Evolutionary conservation across 2,797 vertebrate species (phyloP), one percentile per base, ranked within the genome.

Genomic region (Micrastur ruficollis): DNA sequence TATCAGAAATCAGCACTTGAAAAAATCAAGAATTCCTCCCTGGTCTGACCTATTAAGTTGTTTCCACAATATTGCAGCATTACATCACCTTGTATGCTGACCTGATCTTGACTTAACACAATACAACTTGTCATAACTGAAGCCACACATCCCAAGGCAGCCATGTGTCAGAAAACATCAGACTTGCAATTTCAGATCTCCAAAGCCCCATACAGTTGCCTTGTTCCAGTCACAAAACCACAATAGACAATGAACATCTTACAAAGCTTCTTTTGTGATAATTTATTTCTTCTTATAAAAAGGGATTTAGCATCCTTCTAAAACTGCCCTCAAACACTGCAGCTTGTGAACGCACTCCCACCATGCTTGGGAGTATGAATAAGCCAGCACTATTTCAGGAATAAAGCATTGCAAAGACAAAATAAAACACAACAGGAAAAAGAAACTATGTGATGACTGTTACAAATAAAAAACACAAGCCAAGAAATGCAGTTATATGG

Each of bases 51-150:
- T 38, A 36, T 68, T 36, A 68, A 83, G 42, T 56, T 80, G 12
- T 62, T 94, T 78, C 52, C 67, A 59, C 71, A 56, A 27, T 63
- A 86, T 18, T 72, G 23, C 34, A 74, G 40, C 47, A 67, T 78
- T 92, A 89, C 67, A 71, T 92, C 83, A 65, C 86, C 36, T 82
- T n/a, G 7, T 63, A 59, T 3, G 14, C 63, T 89, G 78, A 85
- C 52, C 78, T 73, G 73, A 67, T 91, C 74, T 73, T 85, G 84
- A 89, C 81, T 93, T 95, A 87, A 94, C 63, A 71, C 71, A 85
- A 17, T 27, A 59, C 3, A 20, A 90, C 52, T 93, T 67, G 15
- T 53, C 40, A 27, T 55, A 94, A 86, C 88, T 70, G 74, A 91
- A 95, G 42, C 73, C 76, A 79, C 47, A 38, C 68, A 53, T 84